These are phyloP conservation scores for Coptodon rendalli DNA, from an alignment of 2,113 vertebrate genomes.

Conservation along the genomic window DNA sequence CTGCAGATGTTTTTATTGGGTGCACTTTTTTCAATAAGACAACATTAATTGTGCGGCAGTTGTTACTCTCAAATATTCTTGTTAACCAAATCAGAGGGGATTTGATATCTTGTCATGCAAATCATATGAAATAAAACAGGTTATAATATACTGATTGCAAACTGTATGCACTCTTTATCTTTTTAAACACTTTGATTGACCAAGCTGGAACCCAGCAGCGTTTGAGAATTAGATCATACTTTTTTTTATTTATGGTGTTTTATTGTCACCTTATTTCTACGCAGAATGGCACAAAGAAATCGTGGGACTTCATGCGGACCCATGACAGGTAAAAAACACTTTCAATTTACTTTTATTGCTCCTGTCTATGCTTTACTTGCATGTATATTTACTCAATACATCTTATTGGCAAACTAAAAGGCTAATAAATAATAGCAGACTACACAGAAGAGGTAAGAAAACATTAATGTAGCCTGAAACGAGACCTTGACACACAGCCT, in stretches of 20 bases:
- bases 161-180: not conserved
- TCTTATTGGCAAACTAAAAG: not conserved
- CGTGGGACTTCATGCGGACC: constrained; percentile 88
- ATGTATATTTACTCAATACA: not conserved
- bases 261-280: constrained; percentile 21
- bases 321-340: constrained; percentile 84
- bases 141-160: not conserved
- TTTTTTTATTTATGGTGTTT: not conserved
- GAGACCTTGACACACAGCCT: not conserved
- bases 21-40: not conserved
- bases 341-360: not conserved
- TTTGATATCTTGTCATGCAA: not conserved
- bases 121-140: not conserved
- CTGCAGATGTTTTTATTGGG: constrained; percentile 2
- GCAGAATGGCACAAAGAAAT: constrained; percentile 86
- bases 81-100: not conserved
- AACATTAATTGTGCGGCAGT: not conserved
- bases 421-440: not conserved
- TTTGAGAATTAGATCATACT: not conserved
- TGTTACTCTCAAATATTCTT: not conserved
- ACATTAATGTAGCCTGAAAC: not conserved
- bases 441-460: not conserved
- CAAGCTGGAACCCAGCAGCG: not conserved
- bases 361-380: not conserved
- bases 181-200: not conserved